Conservation (phyloP, 2,113 vertebrate genomes). For the Epinephelus fuscoguttatus region DNA sequence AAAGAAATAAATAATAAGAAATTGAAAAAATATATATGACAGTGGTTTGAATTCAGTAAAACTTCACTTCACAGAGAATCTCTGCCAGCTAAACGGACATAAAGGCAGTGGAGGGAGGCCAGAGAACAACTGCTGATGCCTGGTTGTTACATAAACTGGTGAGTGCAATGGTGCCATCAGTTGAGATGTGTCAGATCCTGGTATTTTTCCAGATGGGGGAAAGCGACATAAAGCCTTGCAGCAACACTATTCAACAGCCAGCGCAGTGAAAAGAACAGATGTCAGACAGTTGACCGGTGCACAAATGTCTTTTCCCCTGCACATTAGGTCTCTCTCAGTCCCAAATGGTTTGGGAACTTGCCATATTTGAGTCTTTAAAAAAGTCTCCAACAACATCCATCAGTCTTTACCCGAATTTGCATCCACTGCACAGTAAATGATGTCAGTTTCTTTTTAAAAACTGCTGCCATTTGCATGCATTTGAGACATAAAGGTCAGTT, state of each 20-base stretch:
- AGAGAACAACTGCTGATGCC: slow-evolving; percentile 27
- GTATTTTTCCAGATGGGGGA: slow-evolving; percentile 30
- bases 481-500: neutral
- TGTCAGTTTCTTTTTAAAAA: neutral
- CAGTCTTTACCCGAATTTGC: neutral
- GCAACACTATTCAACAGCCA: slow-evolving; percentile 30
- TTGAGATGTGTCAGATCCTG: slow-evolving; percentile 25
- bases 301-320: slow-evolving; percentile 18
- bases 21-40: neutral
- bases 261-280: slow-evolving; percentile 40
- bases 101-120: slow-evolving; percentile 23
- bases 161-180: slow-evolving; percentile 16
- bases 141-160: slow-evolving; percentile 23
- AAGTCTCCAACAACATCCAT: neutral
- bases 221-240: slow-evolving; percentile 30
- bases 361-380: neutral
- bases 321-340: neutral
- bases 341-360: neutral
- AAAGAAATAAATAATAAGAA: neutral
- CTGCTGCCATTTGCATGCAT: neutral
- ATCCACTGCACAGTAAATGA: neutral
- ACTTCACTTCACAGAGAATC: neutral
- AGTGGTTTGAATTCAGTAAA: neutral
- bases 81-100: slow-evolving; percentile 17
- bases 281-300: slow-evolving; percentile 21